Percentiles rank a stretch among this genome's conserved stretches.
Conservation (phyloP, 2,888 invertebrate species). For the Loripinus fragilis region DNA sequence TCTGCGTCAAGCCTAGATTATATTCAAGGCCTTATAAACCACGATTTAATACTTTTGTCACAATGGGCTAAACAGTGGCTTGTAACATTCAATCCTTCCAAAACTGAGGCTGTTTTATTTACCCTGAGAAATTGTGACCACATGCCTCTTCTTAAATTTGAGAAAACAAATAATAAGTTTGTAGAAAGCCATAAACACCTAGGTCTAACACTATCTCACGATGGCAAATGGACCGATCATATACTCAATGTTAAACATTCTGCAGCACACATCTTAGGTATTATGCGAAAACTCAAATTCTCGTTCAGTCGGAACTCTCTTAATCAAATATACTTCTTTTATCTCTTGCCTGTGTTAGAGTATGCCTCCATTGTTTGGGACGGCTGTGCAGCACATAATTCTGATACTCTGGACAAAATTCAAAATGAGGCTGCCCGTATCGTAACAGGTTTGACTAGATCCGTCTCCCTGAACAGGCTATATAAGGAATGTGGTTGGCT, state of each 20-base stretch:
- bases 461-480: neutral
- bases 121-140: no score
- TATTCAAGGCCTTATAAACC: no score
- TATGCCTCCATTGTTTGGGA: neutral
- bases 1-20: no score
- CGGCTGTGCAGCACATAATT: neutral
- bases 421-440: neutral
- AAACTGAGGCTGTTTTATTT: no score
- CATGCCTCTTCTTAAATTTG: no score
- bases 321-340: neutral
- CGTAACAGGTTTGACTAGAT: neutral
- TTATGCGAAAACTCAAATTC: neutral
- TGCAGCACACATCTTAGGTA: neutral
- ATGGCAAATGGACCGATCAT: neutral
- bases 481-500: neutral
- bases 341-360: neutral
- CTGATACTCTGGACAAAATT: neutral
- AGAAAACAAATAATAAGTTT: neutral
- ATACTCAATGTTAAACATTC: neutral
- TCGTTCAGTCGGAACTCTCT: neutral
- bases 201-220: neutral
- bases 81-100: no score
- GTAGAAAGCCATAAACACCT: neutral
- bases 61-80: no score
- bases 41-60: no score